Base-by-base conservation (phyloP, 2,888 invertebrate species). In the Tiliacea citrago region DNA sequence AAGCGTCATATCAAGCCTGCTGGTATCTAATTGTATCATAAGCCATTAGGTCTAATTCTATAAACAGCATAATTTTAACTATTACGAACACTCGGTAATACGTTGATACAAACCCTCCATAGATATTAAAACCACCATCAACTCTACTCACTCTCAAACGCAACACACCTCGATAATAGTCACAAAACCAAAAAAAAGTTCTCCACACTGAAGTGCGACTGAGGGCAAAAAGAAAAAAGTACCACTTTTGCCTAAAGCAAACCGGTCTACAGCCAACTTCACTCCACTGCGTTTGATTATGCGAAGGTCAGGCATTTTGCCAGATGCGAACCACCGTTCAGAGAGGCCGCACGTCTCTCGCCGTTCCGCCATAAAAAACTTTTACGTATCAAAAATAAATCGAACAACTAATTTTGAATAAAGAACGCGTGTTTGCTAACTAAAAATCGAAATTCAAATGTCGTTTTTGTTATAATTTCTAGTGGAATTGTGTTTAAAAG, bases 191-290 rank as follows among this genome's bases (percentile, higher is more conserved):
- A 79, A 87, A 83, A 89, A 79, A 75, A 53, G 49, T 68, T 47
- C 70, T 57, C 65, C 86, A 86, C 81, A 83, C 82, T 90, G 89
- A 90, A 91, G 89, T 89, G 66, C 75, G 85, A 81, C 79, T 88
- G 88, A 91, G 89, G 77, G 84, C 86, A 88, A 89, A 90, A 91
- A 89, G 89, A 90, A 88, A 91, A 90, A 90, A 89, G 86, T 89
- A 89, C 92, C 91, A 94, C 93, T 95, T 95, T 95, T 94, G 95
- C 94, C 95, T 88, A 95, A 95, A 95, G 94, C 90, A 83, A 92
- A 95, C 95, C 95, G 95, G 95, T 95, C 92, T 79, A 73, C 75
- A 82, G 81, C 94, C 87, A 95, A 95, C 95, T 95, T 95, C 94
- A 93, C 92, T 90, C 89, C 84, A 88, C 88, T 90, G 91, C 91